phyloP scores from a whole-genome alignment of 2,888 invertebrate species.

The Strigamia maritima region DNA sequence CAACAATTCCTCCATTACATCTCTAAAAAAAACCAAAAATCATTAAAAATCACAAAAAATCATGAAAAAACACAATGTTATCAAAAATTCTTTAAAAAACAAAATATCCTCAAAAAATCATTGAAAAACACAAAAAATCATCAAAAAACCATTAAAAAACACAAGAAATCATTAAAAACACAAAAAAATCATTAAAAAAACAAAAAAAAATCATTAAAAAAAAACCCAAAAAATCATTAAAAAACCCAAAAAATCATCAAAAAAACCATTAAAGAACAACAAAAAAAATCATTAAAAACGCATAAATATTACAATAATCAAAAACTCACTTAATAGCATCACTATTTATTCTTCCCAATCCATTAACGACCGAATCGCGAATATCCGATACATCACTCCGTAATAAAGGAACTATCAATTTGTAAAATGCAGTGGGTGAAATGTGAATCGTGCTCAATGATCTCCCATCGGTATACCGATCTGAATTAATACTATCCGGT shows the following conservation, averaged over 20 bases:
- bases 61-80: neutral
- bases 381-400: constrained; percentile 92
- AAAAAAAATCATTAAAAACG: neutral
- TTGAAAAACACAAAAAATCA: too few species aligned
- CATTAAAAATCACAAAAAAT: neutral
- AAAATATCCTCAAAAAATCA: too few species aligned
- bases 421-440: constrained; percentile 83
- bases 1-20: constrained; percentile 91
- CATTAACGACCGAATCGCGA: constrained; percentile 87
- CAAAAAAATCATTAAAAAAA: neutral
- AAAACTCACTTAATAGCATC: constrained; percentile 83
- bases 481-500: constrained; percentile 75
- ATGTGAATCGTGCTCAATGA: constrained; percentile 62
- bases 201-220: neutral
- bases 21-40: constrained; percentile 60
- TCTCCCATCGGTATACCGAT: constrained; percentile 71
- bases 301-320: neutral
- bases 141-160: too few species aligned
- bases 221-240: neutral
- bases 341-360: constrained; percentile 91
- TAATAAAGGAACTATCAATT: constrained; percentile 84
- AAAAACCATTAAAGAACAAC: too few species aligned
- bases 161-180: neutral
- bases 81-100: neutral
- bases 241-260: too few species aligned